Evolutionary conservation across 2,797 vertebrate genomes (phyloP).

Genomic region (Sus cebifrons): DNA sequence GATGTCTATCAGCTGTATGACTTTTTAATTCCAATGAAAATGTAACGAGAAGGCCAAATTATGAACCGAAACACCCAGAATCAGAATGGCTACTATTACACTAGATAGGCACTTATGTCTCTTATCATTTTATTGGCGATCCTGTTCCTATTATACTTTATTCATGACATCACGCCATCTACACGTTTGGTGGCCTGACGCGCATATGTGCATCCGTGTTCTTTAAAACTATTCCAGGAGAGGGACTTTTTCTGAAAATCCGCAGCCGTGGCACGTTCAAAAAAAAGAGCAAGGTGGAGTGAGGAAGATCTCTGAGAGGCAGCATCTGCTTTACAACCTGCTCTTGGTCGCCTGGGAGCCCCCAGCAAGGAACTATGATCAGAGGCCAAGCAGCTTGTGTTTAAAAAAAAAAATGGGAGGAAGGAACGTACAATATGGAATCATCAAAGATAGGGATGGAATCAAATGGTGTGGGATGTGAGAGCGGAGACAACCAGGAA

Average conservation of each 20-base stretch:
- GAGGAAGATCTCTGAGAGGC: conserved; percentile 79
- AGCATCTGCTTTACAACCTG: conserved; percentile 87
- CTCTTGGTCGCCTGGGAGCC: conserved; percentile 89
- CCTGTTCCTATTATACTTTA: neutral
- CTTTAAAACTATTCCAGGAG: neutral
- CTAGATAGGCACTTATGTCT: neutral
- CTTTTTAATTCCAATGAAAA: neutral
- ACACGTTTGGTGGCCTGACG: neutral
- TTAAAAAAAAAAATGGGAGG: conserved; percentile 78
- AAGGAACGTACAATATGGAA: conserved; percentile 76
- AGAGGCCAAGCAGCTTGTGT: conserved; percentile 89
- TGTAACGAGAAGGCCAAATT: neutral
- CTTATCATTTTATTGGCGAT: neutral
- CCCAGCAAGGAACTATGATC: conserved; percentile 85
- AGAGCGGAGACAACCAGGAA: conserved; percentile 21
- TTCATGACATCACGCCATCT: neutral
- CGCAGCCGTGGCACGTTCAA: accelerated
- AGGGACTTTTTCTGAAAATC: conserved; percentile 4
- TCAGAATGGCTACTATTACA: neutral
- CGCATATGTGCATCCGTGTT: neutral
- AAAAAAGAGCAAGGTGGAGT: neutral
- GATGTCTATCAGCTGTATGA: neutral
- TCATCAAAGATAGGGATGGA: conserved; percentile 60
- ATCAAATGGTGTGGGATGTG: conserved; percentile 79
- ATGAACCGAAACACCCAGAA: neutral